Evolutionary conservation across 2,888 invertebrate species (phyloP).

Genomic region (Steinernema hermaphroditum): DNA sequence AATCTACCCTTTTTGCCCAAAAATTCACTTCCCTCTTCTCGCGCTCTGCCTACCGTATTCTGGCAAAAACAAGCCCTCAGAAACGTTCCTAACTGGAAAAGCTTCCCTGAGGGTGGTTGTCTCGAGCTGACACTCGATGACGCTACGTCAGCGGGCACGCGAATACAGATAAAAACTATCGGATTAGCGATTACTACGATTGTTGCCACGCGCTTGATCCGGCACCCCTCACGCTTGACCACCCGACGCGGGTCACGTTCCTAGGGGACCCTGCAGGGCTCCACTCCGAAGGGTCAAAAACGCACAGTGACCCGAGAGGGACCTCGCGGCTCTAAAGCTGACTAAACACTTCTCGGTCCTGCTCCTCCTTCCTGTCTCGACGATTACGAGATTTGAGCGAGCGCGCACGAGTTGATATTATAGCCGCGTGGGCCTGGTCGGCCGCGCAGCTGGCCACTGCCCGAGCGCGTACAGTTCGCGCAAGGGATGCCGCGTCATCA

Average conservation of each 20-base stretch:
- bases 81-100: too few species aligned
- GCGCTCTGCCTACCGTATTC: too few species aligned
- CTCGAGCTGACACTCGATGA: too few species aligned
- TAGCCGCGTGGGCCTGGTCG: slow-evolving; percentile 18
- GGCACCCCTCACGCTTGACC: background rate
- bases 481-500: slow-evolving; percentile 18
- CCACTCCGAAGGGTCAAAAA: background rate
- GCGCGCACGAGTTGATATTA: slow-evolving; percentile 29
- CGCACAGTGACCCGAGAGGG: slow-evolving; percentile 16
- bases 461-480: slow-evolving; percentile 2
- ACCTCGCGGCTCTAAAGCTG: slow-evolving; percentile 16
- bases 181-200: background rate
- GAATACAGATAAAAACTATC: background rate
- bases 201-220: slow-evolving; percentile 10
- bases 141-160: background rate
- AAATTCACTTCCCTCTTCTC: slow-evolving; percentile 16
- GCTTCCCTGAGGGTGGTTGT: too few species aligned
- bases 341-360: background rate
- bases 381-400: slow-evolving; percentile 27
- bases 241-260: background rate
- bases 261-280: background rate
- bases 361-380: slow-evolving; percentile 1
- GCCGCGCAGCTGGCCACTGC: slow-evolving; percentile 19
- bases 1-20: background rate
- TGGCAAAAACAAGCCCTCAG: too few species aligned